Evolutionary conservation across 2,797 vertebrate genomes (phyloP), one percentile per base, ranked within the genome.

Genomic region (Sandelia bainsii): DNA sequence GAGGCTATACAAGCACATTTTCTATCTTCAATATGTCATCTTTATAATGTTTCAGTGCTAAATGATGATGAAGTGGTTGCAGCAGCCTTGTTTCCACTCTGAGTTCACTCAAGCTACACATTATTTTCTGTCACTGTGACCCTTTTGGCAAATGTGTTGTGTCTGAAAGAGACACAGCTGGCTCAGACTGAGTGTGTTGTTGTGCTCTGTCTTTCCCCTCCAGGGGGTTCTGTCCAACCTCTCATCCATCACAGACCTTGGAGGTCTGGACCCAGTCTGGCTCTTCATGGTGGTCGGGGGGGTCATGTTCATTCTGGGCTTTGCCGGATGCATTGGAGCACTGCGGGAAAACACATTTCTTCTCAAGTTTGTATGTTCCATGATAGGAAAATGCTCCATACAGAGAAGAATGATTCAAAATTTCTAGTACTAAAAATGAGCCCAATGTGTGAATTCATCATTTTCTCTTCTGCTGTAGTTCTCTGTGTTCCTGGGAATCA

Each of bases 161-260:
- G 52, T 59, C 32, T 53, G 52, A 39, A 32, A n/a, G 49, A 59
- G 48, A 51, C 10, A 3, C 54, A 54, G 34, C 61, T 3, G 40
- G 2, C 42, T 73, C 44, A 13, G 7, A 46, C 61, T 40, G 5
- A 48, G 6, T 10, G 17, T 37, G 39, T 40, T 57, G 40, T 10
- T 57, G 12, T 62, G n/a, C 42, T 65, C 34, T 19, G 6, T 63
- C 25, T 66, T 44, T 89, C 11, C 64, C 78, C 70, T 69, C 12
- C 71, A 99, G 98, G 98, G 98, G 7, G 98, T 99, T 68, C 93
- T 99, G 44, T 99, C 98, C 87, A 99, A 99, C 93, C 97, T 99
- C 91, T 99, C 97, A 0, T 99, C 97, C 82, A 99, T 99, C 93
- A 99, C 98, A 0, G 97, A 99, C 80, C 93, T 99, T 53, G 97